Evolutionary conservation across 2,888 invertebrate genomes (phyloP).

Genomic region (Tethea ocularis): DNA sequence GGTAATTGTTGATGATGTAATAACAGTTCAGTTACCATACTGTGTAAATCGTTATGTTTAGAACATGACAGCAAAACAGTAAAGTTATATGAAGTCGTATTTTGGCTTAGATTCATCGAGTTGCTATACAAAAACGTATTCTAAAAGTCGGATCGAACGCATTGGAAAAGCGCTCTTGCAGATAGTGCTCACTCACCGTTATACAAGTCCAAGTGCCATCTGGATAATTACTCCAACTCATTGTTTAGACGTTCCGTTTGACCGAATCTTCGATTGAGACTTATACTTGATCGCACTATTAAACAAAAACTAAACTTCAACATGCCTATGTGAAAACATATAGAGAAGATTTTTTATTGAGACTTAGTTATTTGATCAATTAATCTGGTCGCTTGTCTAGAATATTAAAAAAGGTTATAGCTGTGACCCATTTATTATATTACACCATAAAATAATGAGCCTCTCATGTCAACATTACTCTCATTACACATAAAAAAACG

Average conservation of each 20-base stretch:
- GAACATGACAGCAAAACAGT: too few species aligned
- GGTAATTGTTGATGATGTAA: too few species aligned
- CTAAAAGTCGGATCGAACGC: not conserved
- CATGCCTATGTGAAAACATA: not conserved
- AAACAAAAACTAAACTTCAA: not conserved
- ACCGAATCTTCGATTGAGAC: conserved; percentile 10
- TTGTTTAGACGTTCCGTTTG: conserved; percentile 33
- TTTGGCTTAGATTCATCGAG: not conserved
- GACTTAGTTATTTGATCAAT: not conserved
- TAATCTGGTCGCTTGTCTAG: not conserved
- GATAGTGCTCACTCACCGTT: conserved; percentile 43
- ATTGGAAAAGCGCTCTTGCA: not conserved
- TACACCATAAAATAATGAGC: not conserved
- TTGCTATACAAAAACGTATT: not conserved
- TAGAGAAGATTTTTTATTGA: too few species aligned
- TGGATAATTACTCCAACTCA: conserved; percentile 59
- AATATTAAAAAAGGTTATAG: not conserved
- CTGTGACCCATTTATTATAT: not conserved
- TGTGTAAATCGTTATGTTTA: too few species aligned
- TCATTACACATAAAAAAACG: conserved; percentile 44
- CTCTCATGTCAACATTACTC: conserved; percentile 60
- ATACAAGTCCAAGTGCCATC: conserved; percentile 54
- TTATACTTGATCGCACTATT: conserved; percentile 7
- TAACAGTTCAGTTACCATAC: too few species aligned
- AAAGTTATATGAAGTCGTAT: too few species aligned